Conservation (phyloP, 1,140 invertebrate genomes). For the Cotesia typhae region DNA sequence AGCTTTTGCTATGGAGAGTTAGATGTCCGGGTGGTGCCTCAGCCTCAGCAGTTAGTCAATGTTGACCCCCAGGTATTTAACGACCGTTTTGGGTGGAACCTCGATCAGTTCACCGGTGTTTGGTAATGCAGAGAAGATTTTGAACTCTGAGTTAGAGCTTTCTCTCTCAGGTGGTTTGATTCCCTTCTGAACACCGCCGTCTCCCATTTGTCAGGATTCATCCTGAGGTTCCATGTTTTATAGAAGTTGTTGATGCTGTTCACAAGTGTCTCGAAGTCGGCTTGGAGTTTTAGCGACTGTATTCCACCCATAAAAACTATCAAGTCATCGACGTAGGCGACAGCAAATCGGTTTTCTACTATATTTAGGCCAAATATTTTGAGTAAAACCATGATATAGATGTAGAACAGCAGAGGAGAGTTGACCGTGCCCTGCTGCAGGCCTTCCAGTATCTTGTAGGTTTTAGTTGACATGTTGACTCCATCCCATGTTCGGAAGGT, state of each 20-base stretch:
- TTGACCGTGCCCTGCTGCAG: constrained; percentile 41
- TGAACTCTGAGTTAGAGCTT: constrained; percentile 8
- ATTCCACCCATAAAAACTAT: constrained; percentile 16
- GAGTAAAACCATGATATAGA: constrained; percentile 32
- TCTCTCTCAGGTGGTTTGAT: not conserved
- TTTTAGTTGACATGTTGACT: not conserved
- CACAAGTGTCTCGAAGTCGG: constrained; percentile 22
- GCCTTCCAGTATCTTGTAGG: constrained; percentile 36
- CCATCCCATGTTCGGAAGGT: constrained; percentile 17
- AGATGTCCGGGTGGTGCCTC: constrained; percentile 1
- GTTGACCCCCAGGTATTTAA: constrained; percentile 12
- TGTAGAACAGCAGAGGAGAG: constrained; percentile 39
- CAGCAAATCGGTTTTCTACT: not conserved
- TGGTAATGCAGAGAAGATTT: not conserved
- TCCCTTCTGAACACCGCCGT: constrained; percentile 33
- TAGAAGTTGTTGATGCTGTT: constrained; percentile 30
- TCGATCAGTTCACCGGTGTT: not conserved
- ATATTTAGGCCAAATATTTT: constrained; percentile 16
- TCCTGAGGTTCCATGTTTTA: constrained; percentile 30
- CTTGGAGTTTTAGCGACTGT: not conserved
- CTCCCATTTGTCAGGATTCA: constrained; percentile 37
- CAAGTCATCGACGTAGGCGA: constrained; percentile 41
- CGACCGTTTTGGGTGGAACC: not conserved
- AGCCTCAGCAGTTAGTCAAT: constrained; percentile 22
- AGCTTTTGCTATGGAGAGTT: constrained; percentile 17